Base-by-base conservation (phyloP, 2,797 vertebrate genomes). In the Acanthurus leucopareius region DNA sequence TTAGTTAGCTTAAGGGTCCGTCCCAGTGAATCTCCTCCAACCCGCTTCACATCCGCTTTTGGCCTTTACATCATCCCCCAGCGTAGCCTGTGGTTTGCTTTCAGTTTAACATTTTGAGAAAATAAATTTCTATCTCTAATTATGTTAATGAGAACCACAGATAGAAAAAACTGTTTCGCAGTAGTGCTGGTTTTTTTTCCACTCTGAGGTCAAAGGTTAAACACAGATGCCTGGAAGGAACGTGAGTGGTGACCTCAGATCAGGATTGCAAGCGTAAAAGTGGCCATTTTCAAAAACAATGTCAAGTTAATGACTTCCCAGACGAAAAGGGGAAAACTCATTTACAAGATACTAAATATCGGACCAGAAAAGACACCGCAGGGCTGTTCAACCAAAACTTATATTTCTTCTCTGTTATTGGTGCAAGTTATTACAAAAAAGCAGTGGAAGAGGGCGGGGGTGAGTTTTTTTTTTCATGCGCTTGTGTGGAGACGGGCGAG, bases 81-180 rank as follows among this genome's bases (percentile, higher is more conserved):
- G 82, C 7, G n/a, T 68, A 45, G 83, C 80, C 85, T 38, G 57
- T 69, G 63, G 77, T 83, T 83, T 69, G 62, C 40, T 74, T 70
- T 73, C 40, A 22, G 11, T 66, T 85, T 78, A 70, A 66, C 42
- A 69, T 73, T 83, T 66, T 22, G 32, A 73, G 65, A 56, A 81
- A 84, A 72, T 44, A 38, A 13, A 62, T 83, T 62, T 85, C 54
- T 61, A 17, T 83, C 67, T 80, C 17, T 85, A 89, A 79, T 88
- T 93, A 90, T 92, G 86, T 49, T 91, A 91, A 92, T 90, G 28
- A 75, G 60, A 80, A 49, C 11, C 45, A 56, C 52, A 59, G 65
- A 80, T 69, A 16, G 32, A 28, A 63, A 72, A 67, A 74, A 58
- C 40, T 16, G 63, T 60, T 61, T 60, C 61, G 52, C 52, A 5